phyloP scores from a whole-genome alignment of 2,113 vertebrate species.

The Xiphophorus maculatus region DNA sequence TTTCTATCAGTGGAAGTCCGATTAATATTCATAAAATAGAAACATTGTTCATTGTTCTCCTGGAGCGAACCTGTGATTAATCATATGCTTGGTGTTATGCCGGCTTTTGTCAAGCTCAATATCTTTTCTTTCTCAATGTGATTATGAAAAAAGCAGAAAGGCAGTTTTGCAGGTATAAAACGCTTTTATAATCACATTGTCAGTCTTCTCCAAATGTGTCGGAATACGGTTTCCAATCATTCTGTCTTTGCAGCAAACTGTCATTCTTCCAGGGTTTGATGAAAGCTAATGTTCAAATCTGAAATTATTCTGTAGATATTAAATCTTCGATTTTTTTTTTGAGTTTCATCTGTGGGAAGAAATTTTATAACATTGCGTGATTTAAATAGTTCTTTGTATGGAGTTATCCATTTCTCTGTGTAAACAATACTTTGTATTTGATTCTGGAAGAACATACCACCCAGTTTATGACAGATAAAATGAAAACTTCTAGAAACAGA shows the following conservation, averaged over 20 bases:
- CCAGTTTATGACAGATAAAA: conserved; percentile 30
- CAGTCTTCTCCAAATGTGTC: neutral
- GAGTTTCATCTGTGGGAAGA: neutral
- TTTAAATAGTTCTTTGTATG: conserved; percentile 1
- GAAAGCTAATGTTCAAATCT: conserved; percentile 47
- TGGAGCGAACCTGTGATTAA: neutral
- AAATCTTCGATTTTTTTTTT: neutral
- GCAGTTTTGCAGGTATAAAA: neutral
- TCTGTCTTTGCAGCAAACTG: neutral
- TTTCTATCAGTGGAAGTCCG: conserved; percentile 1
- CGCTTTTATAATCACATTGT: neutral
- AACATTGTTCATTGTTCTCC: conserved; percentile 5
- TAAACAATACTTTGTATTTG: neutral
- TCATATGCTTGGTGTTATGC: neutral
- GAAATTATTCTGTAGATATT: conserved; percentile 15
- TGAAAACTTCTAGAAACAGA: conserved; percentile 4
- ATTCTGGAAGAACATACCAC: conserved; percentile 1
- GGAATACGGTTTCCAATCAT: neutral
- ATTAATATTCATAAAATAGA: neutral
- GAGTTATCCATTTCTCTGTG: neutral
- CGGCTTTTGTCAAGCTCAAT: neutral
- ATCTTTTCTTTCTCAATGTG: neutral
- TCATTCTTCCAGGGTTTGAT: conserved; percentile 29
- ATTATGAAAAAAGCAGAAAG: neutral
- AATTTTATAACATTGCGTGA: conserved; percentile 3